Evolutionary conservation across 2,113 vertebrate genomes (phyloP).

Genomic region (Lipotes vexillifer): DNA sequence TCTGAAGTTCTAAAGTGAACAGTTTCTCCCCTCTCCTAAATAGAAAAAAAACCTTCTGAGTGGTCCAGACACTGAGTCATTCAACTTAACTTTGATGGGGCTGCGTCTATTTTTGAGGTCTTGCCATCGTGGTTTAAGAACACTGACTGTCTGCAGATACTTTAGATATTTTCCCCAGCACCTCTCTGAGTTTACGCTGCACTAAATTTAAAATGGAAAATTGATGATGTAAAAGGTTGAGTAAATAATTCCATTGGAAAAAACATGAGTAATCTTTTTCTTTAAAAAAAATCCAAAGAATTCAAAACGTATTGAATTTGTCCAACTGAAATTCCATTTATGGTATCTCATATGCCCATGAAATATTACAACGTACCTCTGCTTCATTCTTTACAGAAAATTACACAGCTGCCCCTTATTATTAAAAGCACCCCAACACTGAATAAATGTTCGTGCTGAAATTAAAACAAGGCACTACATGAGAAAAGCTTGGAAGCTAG

Average conservation of each 20-base stretch:
- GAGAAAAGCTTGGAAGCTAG: slow-evolving; percentile 23
- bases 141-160: slow-evolving; percentile 49
- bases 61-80: slow-evolving; percentile 71
- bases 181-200: slow-evolving; percentile 47
- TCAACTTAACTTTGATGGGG: slow-evolving; percentile 58
- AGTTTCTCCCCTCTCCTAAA: not conserved
- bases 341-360: not conserved
- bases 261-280: slow-evolving; percentile 1
- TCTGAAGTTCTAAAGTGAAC: slow-evolving; percentile 21
- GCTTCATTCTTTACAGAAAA: slow-evolving; percentile 35
- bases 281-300: slow-evolving; percentile 39
- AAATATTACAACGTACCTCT: not conserved
- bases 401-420: slow-evolving; percentile 37
- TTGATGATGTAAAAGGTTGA: slow-evolving; percentile 40
- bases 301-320: slow-evolving; percentile 40
- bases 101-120: slow-evolving; percentile 67
- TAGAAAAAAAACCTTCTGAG: not conserved
- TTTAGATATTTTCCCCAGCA: slow-evolving; percentile 42
- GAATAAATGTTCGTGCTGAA: slow-evolving; percentile 46
- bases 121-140: slow-evolving; percentile 54
- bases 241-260: slow-evolving; percentile 55
- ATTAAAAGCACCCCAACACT: slow-evolving; percentile 25
- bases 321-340: slow-evolving; percentile 53
- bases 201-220: slow-evolving; percentile 66
- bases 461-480: slow-evolving; percentile 52